Conservation (phyloP, 2,113 vertebrate genomes). For the Regulus satrapa region DNA sequence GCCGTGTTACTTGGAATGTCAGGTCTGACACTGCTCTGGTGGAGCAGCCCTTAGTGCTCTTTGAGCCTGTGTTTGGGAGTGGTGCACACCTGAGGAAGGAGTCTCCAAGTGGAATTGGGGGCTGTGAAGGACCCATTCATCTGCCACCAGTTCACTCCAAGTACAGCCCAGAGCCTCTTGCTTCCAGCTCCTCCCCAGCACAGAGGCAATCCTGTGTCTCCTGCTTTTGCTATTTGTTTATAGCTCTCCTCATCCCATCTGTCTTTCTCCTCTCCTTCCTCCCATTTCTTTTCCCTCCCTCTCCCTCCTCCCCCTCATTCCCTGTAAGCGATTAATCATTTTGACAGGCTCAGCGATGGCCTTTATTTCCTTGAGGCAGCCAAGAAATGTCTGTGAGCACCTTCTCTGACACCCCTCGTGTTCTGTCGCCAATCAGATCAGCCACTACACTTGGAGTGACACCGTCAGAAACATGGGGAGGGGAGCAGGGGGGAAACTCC, state of each 20-base stretch:
- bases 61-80: background rate
- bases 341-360: constrained; percentile 69
- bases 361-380: constrained; percentile 72
- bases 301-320: constrained; percentile 60
- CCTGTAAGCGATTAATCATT: constrained; percentile 73
- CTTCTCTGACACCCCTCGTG: constrained; percentile 57
- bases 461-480: background rate
- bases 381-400: constrained; percentile 70
- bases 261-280: constrained; percentile 55
- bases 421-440: constrained; percentile 56
- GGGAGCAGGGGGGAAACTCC: background rate
- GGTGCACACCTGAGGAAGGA: background rate
- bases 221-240: constrained; percentile 65
- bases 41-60: background rate
- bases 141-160: background rate
- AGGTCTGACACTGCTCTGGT: background rate
- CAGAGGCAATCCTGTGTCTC: background rate
- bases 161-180: background rate
- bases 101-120: background rate
- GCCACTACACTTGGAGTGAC: constrained; percentile 31
- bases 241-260: constrained; percentile 57
- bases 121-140: background rate
- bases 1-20: background rate
- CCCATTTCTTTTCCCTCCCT: constrained; percentile 13
- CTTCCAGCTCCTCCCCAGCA: background rate